Base-by-base conservation (phyloP, 2,888 invertebrate genomes). In the Calephelis perditalis region DNA sequence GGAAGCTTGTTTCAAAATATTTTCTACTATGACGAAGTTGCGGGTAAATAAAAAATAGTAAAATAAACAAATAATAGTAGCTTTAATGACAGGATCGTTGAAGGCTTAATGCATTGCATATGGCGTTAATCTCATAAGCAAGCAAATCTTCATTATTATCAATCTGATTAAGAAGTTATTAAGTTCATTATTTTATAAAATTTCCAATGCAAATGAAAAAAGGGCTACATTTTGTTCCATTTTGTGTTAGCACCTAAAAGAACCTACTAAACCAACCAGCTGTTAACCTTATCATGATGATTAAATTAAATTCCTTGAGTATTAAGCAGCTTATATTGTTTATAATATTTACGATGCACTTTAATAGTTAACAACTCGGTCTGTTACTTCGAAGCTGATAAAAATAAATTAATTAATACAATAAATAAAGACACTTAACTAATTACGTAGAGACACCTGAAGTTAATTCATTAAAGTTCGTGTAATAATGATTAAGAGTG, bases 401-500 rank as follows among this genome's bases (percentile, higher is more conserved):
- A 52, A 6, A 52, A 35, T 35, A 52, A 52, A 35, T 15, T 52
- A 52, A 40, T 40, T 40, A 40, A 40, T 8, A 40, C 40, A 40
- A 40, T 40, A 40, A 40, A 52, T 52, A 35, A 10, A 35, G 11
- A 52, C 52, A 35, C 52, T 15, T 26, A 52, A 46, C 15, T 52
- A 35, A 9, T 52, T 11, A 52, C 26, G 52, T 52, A 11, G 10
- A 52, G 35, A 26, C 52, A 52, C 52, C 52, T 52, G 52, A 52
- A 52, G 35, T 26, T 35, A 35, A 52, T 52, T 52, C 26, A 52
- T 52, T 52, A 52, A 11, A 11, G 26, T 52, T 52, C 35, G 35
- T 52, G 52, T 52, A 52, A 52, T 52, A 52, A 52, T 52, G 15
- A 49, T 49, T 52, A 52, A 52, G 52, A 35, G 52, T 52, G 52